Evolutionary conservation across 2,113 vertebrate species (phyloP), one percentile per base, ranked within the genome.

Genomic region (Leptodactylus fuscus): DNA sequence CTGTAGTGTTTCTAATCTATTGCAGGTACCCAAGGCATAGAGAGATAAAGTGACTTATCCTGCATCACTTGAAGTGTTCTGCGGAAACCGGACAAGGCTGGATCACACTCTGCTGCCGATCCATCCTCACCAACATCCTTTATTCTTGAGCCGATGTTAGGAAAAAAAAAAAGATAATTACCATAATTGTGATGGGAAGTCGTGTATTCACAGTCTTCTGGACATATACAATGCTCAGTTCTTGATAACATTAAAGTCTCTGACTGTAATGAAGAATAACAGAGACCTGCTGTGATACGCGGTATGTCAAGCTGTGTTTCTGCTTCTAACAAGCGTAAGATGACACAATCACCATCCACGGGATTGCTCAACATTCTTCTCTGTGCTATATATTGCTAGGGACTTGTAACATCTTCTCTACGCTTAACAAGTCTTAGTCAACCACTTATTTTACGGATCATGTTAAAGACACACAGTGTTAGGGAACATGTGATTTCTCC

Each of bases 11-110:
- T 73, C 76, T 86, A 81, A 81, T 86, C 77, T 73, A 60, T 85
- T 53, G 65, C 36, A 36, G 51, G 49, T 60, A 86, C 51, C 67
- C 77, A 60, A 69, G 76, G 76, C 84, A 60, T 60, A n/a, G 24
- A n/a, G 32, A 85, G 48, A 85, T 85, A 79, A 85, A 80, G 83
- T 69, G 77, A 80, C 65, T 86, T 81, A 86, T 86, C 84, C 51
- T 58, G 53, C n/a, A 81, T 81, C 76, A 65, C 38, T 62, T 60
- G 38, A 76, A 76, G 16, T 79, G 34, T 58, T 55, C 22, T 36
- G 75, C 75, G 58, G 20, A 55, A 78, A 36, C 22, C 34, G 29
- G 51, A 58, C 76, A 60, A 38, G 76, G 32, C 77, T 60, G 41
- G 49, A 49, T 70, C 13, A 44, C 60, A 62, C 44, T 49, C 60